Conservation (phyloP, 2,888 invertebrate species). For the Leucophenga maculata region DNA sequence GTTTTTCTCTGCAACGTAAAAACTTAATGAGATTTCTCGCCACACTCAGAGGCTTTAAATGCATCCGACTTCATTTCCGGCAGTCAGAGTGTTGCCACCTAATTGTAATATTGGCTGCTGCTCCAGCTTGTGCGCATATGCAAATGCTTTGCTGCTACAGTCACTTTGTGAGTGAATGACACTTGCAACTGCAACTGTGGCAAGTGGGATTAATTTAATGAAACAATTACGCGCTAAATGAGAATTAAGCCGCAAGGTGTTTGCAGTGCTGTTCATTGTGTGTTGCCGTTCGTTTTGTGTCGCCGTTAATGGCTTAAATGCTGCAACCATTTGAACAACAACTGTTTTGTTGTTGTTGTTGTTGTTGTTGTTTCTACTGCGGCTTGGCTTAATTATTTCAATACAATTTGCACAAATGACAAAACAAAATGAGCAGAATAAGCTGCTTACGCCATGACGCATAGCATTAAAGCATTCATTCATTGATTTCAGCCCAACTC, state of each 20-base stretch:
- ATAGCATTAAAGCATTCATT: neutral
- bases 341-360: too few species aligned
- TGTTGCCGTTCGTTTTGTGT: neutral
- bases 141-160: conserved; percentile 12
- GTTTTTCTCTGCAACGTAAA: neutral
- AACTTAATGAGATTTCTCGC: conserved; percentile 10
- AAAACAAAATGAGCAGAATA: conserved; percentile 7
- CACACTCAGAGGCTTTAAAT: neutral
- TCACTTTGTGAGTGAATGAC: too few species aligned
- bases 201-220: conserved; percentile 25
- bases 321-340: neutral
- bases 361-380: too few species aligned
- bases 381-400: neutral
- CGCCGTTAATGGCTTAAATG: neutral
- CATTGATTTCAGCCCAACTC: neutral
- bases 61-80: too few species aligned
- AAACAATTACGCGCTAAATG: conserved; percentile 25
- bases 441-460: conserved; percentile 2
- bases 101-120: conserved; percentile 19
- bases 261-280: conserved; percentile 31
- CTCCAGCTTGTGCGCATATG: neutral
- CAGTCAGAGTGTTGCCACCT: neutral
- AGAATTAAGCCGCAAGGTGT: conserved; percentile 40
- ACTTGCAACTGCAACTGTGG: conserved; percentile 5
- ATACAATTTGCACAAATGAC: conserved; percentile 8